Evolutionary conservation across 2,113 vertebrate species (phyloP), one percentile per base, ranked within the genome.

Genomic region (Jacana jacana): DNA sequence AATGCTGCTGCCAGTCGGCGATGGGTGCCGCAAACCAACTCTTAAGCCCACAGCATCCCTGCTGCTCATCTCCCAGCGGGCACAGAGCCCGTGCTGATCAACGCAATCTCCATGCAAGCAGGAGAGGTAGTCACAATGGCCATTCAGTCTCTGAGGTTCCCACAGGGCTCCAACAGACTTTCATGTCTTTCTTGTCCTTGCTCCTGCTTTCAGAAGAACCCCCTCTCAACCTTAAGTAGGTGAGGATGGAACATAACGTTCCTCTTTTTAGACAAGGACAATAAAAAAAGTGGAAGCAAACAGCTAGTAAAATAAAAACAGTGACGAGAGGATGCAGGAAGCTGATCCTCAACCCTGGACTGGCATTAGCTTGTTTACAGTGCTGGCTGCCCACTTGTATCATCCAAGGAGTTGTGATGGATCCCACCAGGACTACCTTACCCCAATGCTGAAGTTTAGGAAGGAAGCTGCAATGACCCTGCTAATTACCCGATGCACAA

Each of bases 1-100:
- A 97, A 88, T 13, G 61, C 92, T 73, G 80, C 89, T 96, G 92
- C 85, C 85, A 95, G 87, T 30, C 6, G 8, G 37, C 17, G 52
- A 88, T 92, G 94, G 94, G 96, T 92, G 88, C 84, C 7, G 54
- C 85, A 90, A 89, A 96, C 44, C 71, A 76, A 17, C 57, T 69
- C 81, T 51, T 77, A 83, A 96, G 84, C 95, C 69, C 75, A 44
- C 68, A 94, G 72, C 65, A 83, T 65, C 69, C 63, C 75, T 5
- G 54, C 89, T 97, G 93, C 82, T 95, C 91, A 66, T 86, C 85
- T 93, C 49, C 69, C 40, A 49, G 72, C 6, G 4, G 91, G 87
- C 89, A 93, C 54, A 55, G 82, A 86, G 88, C 88, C 86, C 28
- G 2, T 44, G 8, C 30, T 18, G 23, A 77, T 57, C 78, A 58